Conservation (phyloP, 2,797 vertebrate species). For the Cirrhinus mrigala region DNA sequence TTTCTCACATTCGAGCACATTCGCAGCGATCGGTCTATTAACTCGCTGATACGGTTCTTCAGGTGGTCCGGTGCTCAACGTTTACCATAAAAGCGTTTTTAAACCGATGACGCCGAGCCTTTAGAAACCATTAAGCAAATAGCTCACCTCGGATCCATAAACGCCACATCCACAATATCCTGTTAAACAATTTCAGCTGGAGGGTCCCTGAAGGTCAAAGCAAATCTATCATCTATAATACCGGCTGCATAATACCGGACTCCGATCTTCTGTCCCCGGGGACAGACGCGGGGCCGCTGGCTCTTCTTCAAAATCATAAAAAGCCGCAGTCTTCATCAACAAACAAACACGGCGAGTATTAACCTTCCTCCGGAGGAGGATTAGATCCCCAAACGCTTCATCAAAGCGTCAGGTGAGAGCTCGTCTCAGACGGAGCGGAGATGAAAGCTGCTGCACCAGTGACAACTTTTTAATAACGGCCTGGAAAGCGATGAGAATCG, state of each 20-base stretch:
- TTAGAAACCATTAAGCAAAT: slow-evolving; percentile 69
- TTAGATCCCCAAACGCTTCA: not conserved
- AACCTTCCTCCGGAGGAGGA: not conserved
- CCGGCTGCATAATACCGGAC: slow-evolving; percentile 63
- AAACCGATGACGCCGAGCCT: slow-evolving; percentile 10
- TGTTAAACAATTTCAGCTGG: slow-evolving; percentile 68
- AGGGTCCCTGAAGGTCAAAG: slow-evolving; percentile 61
- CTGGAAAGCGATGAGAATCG: not conserved
- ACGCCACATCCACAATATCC: slow-evolving; percentile 66
- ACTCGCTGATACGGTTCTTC: not conserved
- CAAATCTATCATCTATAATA: slow-evolving; percentile 66
- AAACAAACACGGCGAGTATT: slow-evolving; percentile 34
- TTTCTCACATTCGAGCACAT: slow-evolving; percentile 15
- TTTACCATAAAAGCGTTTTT: slow-evolving; percentile 6
- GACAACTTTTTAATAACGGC: not conserved
- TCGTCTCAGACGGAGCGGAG: not conserved
- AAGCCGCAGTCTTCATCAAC: slow-evolving; percentile 19
- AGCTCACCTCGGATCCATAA: slow-evolving; percentile 66
- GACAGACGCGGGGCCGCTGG: slow-evolving; percentile 48
- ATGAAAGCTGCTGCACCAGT: not conserved
- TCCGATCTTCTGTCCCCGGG: slow-evolving; percentile 60
- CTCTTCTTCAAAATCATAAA: slow-evolving; percentile 63
- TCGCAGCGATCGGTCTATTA: not conserved
- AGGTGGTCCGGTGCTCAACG: not conserved
- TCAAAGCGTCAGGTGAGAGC: not conserved